A percentile compares a stretch with the other conserved stretches of the same genome.
phyloP scores from a whole-genome alignment of 2,113 vertebrate species.

The Dromas ardeola region DNA sequence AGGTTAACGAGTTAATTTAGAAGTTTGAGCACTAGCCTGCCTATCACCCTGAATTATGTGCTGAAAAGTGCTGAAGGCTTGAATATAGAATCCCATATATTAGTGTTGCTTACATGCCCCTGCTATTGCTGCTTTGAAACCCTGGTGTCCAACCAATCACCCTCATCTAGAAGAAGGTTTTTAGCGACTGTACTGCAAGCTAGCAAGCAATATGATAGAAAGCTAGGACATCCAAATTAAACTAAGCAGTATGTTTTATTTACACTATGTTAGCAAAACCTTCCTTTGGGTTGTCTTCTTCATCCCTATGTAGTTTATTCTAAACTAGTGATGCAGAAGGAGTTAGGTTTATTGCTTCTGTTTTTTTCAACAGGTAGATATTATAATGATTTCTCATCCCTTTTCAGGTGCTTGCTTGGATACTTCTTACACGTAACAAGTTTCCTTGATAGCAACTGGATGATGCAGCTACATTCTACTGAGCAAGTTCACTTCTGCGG shows the following conservation, averaged over 20 bases:
- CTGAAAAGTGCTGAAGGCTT: not conserved
- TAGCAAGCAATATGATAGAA: not conserved
- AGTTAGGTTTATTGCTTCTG: not conserved
- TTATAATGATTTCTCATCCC: not conserved
- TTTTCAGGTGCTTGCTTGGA: not conserved
- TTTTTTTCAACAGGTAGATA: not conserved
- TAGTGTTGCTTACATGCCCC: not conserved
- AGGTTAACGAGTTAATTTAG: not conserved
- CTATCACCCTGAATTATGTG: rapidly evolving
- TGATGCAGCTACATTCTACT: not conserved
- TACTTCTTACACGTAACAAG: not conserved
- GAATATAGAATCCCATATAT: not conserved
- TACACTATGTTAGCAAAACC: not conserved
- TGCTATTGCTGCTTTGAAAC: not conserved
- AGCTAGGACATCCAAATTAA: not conserved
- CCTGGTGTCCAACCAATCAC: not conserved
- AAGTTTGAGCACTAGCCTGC: not conserved
- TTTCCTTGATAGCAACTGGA: not conserved
- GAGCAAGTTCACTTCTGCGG: not conserved
- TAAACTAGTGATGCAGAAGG: not conserved
- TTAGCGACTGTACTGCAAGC: not conserved
- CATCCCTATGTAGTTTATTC: not conserved
- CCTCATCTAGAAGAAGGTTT: not conserved
- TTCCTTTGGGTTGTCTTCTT: not conserved
- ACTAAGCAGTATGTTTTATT: not conserved